phyloP scores from a whole-genome alignment of 2,113 vertebrate species.

The Rhea americana region DNA sequence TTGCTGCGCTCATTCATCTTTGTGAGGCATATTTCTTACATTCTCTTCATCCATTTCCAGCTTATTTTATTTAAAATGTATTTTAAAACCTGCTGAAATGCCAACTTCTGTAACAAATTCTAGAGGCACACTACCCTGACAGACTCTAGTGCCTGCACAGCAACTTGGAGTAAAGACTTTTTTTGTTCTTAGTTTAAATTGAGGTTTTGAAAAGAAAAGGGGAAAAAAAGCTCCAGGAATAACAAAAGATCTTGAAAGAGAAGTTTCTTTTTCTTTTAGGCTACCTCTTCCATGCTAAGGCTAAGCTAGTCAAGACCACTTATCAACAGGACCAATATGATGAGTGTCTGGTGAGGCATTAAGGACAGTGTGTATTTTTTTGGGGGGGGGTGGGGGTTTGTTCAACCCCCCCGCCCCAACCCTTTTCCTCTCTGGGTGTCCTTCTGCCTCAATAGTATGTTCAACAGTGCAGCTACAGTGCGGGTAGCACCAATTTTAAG shows the following conservation, averaged over 20 bases:
- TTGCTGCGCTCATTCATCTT: not conserved
- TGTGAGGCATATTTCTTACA: not conserved
- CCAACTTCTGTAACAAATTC: constrained; percentile 3
- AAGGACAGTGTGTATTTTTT: not conserved
- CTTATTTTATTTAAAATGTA: not conserved
- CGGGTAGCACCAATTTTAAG: not conserved
- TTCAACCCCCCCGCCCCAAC: not conserved
- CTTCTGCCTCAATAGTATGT: not conserved
- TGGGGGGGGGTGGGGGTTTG: no score
- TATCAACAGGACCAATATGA: not conserved
- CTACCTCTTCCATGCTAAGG: not conserved
- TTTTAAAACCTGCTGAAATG: not conserved
- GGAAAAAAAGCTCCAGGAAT: not conserved
- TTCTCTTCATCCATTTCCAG: not conserved
- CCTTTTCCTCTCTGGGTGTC: not conserved
- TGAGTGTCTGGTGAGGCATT: not conserved
- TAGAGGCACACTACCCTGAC: not conserved
- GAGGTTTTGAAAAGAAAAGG: not conserved
- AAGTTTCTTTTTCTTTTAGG: not conserved
- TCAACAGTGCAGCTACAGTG: not conserved
- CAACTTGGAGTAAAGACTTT: not conserved
- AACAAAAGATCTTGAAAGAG: not conserved
- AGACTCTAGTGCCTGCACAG: not conserved
- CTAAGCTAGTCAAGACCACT: not conserved
- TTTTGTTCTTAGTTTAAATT: not conserved